These are phyloP conservation scores for Rhopalosiphum padi DNA, from an alignment of 1,140 invertebrate genomes.

Conservation along the genomic window DNA sequence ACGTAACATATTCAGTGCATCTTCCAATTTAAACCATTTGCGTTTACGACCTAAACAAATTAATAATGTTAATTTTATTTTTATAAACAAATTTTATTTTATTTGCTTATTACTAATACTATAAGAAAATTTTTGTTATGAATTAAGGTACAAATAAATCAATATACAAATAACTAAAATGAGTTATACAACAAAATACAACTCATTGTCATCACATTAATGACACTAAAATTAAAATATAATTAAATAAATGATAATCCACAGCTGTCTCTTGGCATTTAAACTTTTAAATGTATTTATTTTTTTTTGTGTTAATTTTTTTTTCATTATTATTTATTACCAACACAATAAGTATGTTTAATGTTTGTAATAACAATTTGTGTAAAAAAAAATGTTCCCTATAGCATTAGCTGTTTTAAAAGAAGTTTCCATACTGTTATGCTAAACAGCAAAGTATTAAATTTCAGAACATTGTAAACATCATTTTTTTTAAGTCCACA, in stretches of 20 bases:
- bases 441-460: neutral
- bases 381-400: neutral
- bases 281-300: neutral
- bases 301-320: neutral
- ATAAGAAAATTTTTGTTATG: neutral
- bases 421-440: neutral
- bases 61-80: constrained; percentile 38
- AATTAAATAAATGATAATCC: neutral
- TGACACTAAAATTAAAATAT: neutral
- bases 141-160: neutral
- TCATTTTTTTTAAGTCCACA: neutral
- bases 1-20: constrained; percentile 83
- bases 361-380: neutral
- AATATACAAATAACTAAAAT: neutral
- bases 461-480: neutral
- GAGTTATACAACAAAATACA: too few relatives aligned
- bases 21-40: constrained; percentile 90
- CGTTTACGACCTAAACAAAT: constrained; percentile 76
- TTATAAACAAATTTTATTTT: neutral
- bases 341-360: neutral
- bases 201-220: neutral
- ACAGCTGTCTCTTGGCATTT: neutral
- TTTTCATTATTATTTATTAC: neutral
- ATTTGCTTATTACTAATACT: neutral
- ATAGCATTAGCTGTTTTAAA: neutral